These are phyloP conservation scores for Lasaia peninsularis DNA, from an alignment of 1,140 invertebrate genomes.

Conservation along the genomic window DNA sequence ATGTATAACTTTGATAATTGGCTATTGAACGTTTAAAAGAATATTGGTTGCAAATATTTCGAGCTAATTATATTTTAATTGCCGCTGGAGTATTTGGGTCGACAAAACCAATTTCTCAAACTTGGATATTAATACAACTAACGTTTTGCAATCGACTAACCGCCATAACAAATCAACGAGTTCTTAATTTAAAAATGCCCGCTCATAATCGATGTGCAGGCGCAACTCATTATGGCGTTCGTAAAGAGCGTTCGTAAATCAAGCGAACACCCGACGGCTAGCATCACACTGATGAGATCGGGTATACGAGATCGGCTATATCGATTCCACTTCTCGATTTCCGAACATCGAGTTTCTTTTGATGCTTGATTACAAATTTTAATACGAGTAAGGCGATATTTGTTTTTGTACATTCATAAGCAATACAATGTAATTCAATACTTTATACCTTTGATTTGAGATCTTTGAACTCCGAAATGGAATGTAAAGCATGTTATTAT, in stretches of 20 bases:
- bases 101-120: conserved; percentile 19
- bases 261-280: conserved; percentile 51
- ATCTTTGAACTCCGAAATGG: background rate
- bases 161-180: conserved; percentile 42
- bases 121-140: conserved; percentile 18
- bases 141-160: conserved; percentile 24
- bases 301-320: conserved; percentile 33
- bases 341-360: conserved; percentile 41
- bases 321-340: conserved; percentile 41
- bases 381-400: conserved; percentile 15
- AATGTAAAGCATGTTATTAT: background rate
- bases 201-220: conserved; percentile 51
- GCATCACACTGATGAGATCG: conserved; percentile 40
- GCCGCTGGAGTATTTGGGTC: conserved; percentile 15
- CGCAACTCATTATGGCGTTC: conserved; percentile 62
- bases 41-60: conserved; percentile 6
- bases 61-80: conserved; percentile 12
- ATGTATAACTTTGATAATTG: background rate
- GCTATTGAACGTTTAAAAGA: background rate
- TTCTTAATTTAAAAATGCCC: conserved; percentile 63
- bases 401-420: conserved; percentile 14
- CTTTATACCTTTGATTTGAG: background rate
- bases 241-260: conserved; percentile 66
- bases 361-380: conserved; percentile 32
- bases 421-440: conserved; percentile 9